Evolutionary conservation across 2,113 vertebrate species (phyloP), one percentile per base, ranked within the genome.

Genomic region (Micronycteris hirsuta): DNA sequence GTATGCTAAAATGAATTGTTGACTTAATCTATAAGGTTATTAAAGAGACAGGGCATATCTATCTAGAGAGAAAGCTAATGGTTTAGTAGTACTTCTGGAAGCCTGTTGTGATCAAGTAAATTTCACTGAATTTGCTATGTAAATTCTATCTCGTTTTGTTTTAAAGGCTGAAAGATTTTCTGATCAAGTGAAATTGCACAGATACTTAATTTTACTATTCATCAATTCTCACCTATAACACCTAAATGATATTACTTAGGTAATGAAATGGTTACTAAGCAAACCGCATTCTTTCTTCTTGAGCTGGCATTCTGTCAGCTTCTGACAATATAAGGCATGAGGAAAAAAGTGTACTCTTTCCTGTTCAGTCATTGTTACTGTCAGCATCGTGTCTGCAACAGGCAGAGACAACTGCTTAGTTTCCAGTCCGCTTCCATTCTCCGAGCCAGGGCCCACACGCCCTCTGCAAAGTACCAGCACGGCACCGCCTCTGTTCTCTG

Each of bases 141-240:
- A 86, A 70, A 52, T 65, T 86, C 3, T 41, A 14, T 22, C 12
- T 89, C 43, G 45, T 82, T 83, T 81, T 93, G 70, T 88, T 78
- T 61, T 56, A 54, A 96, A 83, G n/a, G 52, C 0, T 31, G 3
- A 19, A 43, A 36, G 10, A 3, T 36, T 65, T 91, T 58, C 24
- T 67, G 20, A 67, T 33, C 20, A 54, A 45, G 22, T 56, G 15
- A 24, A 92, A 67, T 73, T 86, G 20, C 19, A 77, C 5, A 38
- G 11, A 41, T 14, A 15, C 9, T 71, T 71, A 76, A 31, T 89
- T 96, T 86, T 38, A 54, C 14, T 52, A 52, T 45, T 56, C 31
- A 20, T 24, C 5, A 43, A 22, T 77, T 49, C 5, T 9, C 2
- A 61, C 5, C n/a, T 74, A 2, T 14, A 36, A 4, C 28, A 7